A percentile compares a stretch with the other conserved stretches of the same genome.
Conservation (phyloP, 1,140 invertebrate species). For the Campodea augens region DNA sequence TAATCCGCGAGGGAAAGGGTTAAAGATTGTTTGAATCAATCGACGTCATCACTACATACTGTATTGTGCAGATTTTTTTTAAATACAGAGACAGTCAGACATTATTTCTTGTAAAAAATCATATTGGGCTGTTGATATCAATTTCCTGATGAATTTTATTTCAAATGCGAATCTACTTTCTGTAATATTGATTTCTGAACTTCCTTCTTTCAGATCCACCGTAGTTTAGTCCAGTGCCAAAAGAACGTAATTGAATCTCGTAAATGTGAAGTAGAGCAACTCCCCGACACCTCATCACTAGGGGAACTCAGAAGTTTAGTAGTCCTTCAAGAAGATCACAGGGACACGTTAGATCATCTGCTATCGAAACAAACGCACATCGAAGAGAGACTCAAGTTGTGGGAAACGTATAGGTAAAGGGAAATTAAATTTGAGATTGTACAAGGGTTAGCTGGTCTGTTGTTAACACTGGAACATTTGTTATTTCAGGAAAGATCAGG, state of each 20-base stretch:
- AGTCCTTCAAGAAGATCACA: slow-evolving; percentile 60
- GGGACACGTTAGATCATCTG: slow-evolving; percentile 59
- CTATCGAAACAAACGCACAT: slow-evolving; percentile 54
- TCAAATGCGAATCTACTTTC: slow-evolving; percentile 9
- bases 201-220: neutral
- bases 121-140: too few species aligned
- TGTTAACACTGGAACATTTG: too few species aligned
- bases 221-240: neutral
- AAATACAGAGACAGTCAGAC: too few species aligned
- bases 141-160: too few species aligned
- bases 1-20: too few species aligned
- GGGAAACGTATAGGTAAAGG: slow-evolving; percentile 41
- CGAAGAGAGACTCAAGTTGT: slow-evolving; percentile 44
- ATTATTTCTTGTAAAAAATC: too few species aligned
- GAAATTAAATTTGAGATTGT: too few species aligned
- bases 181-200: slow-evolving; percentile 2
- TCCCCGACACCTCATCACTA: slow-evolving; percentile 28
- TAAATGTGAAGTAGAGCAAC: neutral
- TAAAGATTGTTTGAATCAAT: too few species aligned
- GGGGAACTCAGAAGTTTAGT: slow-evolving; percentile 42
- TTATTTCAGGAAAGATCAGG: slow-evolving; percentile 55
- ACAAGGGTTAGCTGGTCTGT: too few species aligned
- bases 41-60: too few species aligned
- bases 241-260: neutral
- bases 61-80: too few species aligned